Conservation (phyloP, 2,797 vertebrate species). For the Brotogeris chrysoptera region DNA sequence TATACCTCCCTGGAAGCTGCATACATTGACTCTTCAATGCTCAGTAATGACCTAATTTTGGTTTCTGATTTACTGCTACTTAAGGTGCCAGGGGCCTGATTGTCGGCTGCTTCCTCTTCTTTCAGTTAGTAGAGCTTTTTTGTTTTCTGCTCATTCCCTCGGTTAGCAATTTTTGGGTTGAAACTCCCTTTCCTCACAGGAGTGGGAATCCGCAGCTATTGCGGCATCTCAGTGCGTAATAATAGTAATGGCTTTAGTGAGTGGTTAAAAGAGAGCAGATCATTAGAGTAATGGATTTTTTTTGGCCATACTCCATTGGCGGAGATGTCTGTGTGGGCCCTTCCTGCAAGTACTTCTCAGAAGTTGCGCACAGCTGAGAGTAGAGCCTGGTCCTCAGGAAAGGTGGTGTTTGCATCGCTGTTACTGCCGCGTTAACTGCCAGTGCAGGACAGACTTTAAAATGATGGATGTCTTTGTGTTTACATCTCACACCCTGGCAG, state of each 20-base stretch:
- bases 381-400: not conserved
- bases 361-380: not conserved
- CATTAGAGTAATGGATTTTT: not conserved
- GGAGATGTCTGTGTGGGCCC: not conserved
- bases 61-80: not conserved
- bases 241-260: not conserved
- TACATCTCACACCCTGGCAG: no score
- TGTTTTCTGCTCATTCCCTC: not conserved
- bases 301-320: not conserved
- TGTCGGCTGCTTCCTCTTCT: not conserved
- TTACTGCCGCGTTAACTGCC: not conserved
- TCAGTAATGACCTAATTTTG: not conserved
- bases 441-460: not conserved
- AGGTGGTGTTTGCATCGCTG: accelerated
- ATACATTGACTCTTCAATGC: accelerated
- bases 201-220: not conserved
- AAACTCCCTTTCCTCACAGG: not conserved
- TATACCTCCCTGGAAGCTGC: not conserved
- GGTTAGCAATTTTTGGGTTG: not conserved
- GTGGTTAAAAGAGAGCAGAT: not conserved
- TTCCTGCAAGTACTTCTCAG: accelerated
- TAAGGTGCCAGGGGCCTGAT: not conserved
- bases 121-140: not conserved
- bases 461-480: not conserved
- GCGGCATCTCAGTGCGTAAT: not conserved